Conservation (phyloP, 2,113 vertebrate genomes). For the Cheilinus undulatus region DNA sequence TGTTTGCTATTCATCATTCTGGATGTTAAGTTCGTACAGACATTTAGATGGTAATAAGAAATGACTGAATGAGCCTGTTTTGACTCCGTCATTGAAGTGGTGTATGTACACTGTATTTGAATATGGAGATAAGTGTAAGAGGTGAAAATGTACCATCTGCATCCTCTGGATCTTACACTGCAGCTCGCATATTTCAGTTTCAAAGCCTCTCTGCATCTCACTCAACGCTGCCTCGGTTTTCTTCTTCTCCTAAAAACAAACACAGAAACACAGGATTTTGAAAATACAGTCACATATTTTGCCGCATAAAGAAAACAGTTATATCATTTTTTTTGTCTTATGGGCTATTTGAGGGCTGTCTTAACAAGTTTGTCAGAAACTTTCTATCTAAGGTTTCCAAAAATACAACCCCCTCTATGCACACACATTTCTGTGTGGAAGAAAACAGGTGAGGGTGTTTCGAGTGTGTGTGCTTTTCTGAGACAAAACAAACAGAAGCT, state of each 20-base stretch:
- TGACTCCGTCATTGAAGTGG: too few species aligned
- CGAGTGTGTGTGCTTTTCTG: constrained; percentile 39
- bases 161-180: constrained; percentile 93
- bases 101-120: too few species aligned
- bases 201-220: constrained; percentile 88
- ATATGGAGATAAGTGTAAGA: background rate
- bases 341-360: background rate
- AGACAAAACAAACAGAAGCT: constrained; percentile 63
- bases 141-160: constrained; percentile 84
- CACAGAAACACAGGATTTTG: constrained; percentile 4
- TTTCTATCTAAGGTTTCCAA: constrained; percentile 8
- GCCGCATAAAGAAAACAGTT: background rate
- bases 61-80: too few species aligned
- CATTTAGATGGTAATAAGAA: too few species aligned
- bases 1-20: too few species aligned
- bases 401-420: constrained; percentile 18
- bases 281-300: background rate
- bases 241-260: constrained; percentile 87
- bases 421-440: constrained; percentile 7
- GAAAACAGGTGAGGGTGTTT: constrained; percentile 43
- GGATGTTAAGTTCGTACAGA: too few species aligned
- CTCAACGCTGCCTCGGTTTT: constrained; percentile 87
- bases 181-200: constrained; percentile 92
- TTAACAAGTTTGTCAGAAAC: constrained; percentile 5
- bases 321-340: background rate